Base-by-base conservation (phyloP, 2,888 invertebrate species). In the Phyllotreta striolata region DNA sequence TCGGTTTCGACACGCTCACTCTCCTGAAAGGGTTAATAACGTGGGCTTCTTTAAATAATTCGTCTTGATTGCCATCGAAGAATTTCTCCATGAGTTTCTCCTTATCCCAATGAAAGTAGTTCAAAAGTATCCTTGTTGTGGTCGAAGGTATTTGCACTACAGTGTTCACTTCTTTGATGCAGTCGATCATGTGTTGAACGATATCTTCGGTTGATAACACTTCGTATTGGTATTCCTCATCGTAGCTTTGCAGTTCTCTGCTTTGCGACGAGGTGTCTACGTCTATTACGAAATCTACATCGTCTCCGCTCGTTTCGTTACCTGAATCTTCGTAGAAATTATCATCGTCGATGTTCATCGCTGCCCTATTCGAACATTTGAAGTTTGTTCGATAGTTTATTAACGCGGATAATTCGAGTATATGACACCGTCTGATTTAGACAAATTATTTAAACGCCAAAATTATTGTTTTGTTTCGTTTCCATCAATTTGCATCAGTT, bases 61-160 rank as follows among this genome's bases (percentile, higher is more conserved):
- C 91, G 74, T 97, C 97, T 80, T 95, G 95, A 83, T 97, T 95
- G 12, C 92, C 92, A 83, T 96, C 98, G 80, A 96, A 99, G 83
- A 91, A 97, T 80, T 93, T 89, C 84, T 99, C 99, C 91, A 98
- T 93, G 67, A 99, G 85, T 82, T 97, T 97, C 81, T 98, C 98
- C 83, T 96, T 98, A 82, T 99, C 98, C 99, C 99, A 99, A 86
- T 96, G 95, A 82, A 96, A 99, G 81, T 98, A 96, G 85, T 98
- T 97, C 74, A 99, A 85, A 74, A 99, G 86, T 83, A 98, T 97
- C 77, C 98, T 88, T 70, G 94, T 96, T 60, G 92, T 92, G 56
- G 94, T 93, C 62, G 91, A 89, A 67, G 93, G 91, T 80, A 95
- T 90, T 91, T 96, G 93, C 75, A 98, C 92, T 74, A 98, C 95